Evolutionary conservation across 2,113 vertebrate species (phyloP), one percentile per base, ranked within the genome.

Genomic region (Oncorhynchus masou): DNA sequence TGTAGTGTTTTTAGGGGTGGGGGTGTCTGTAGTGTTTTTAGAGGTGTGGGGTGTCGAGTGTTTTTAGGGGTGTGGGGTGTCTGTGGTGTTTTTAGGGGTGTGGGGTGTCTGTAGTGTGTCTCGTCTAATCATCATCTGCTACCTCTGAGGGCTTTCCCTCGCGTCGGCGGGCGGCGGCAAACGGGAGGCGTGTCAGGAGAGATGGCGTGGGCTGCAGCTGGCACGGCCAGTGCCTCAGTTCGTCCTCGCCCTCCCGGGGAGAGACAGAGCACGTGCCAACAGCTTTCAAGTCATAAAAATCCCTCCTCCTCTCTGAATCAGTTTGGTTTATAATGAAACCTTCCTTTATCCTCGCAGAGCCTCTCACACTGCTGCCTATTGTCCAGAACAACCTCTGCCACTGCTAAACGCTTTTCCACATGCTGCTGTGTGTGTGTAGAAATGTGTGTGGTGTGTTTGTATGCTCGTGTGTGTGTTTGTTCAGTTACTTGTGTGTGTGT

Each of bases 201-300:
- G 71, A 49, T 79, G 71, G 34, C 73, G 70, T 48, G 66, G 70
- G 64, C 54, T 81, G 81, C 79, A n/a, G n/a, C n/a, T 83, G 78
- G 70, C 78, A 69, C 48, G 45, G 70, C 59, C 2, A 0, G 51
- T 73, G 66, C 54, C 74, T 78, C 80, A 54, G 48, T 57, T 70
- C 77, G 73, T 57, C 12, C 0, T 22, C 45, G 16, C 73, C 20
- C 84, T 84, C 68, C 24, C 15, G 48, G 49, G 11, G 76, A 84
- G 70, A 81, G 73, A 75, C 66, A 12, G 16, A 74, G 74, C 79
- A 34, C 62, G 49, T 81, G 84, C 86, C 80, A 86, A 80, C 67
- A 68, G 78, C 79, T 85, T 85, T 89, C 75, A 87, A 83, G 78
- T 88, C 78, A 80, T 89, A 87, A 86, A 86, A 85, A 86, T 86